Base-by-base conservation (phyloP, 2,797 vertebrate genomes). In the Poeciliopsis turneri region DNA sequence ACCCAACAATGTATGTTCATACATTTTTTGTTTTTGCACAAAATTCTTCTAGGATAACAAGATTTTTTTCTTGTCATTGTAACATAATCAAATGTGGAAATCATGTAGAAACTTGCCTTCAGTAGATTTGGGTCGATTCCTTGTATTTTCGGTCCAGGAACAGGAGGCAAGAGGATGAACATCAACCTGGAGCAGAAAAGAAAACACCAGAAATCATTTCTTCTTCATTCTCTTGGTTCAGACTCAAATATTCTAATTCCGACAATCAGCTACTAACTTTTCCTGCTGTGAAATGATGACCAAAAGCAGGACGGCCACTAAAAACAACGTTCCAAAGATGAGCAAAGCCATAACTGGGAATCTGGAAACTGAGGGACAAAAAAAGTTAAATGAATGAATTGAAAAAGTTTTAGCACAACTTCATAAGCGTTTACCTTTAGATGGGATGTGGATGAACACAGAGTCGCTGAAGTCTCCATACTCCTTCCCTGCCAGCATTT, bases 81-180 rank as follows among this genome's bases (percentile, higher is more conserved):
- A 20, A 20, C 47, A 49, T 49, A 18, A 6, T 49, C 5, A 20
- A 49, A 49, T 49, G 36, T 36, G 36, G 36, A 36, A 36, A 0
- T 68, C 23, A 53, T 68, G 11, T 33, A 5, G 47, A 13, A 74
- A 18, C 57, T 78, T 96, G 99, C 98, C 97, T 98, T 97, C 43
- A 99, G 91, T 28, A 99, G 95, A 64, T 96, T 95, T 78, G 97
- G 90, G 87, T 99, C 97, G 82, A 99, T 97, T 84, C 98, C 98
- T 95, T 95, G 97, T 88, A 99, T 99, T 94, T 98, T 99, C 85
- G 98, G 98, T 91, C 97, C 98, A 74, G 98, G 98, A 80, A 99
- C 96, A 80, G 97, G 97, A 87, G 98, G 98, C 84, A 99, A 92
- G 84, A 99, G 95, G 89, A 99, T 94, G 92, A 98, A 95, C 96